Conservation (phyloP, 2,797 vertebrate species). For the Hemibagrus guttatus region DNA sequence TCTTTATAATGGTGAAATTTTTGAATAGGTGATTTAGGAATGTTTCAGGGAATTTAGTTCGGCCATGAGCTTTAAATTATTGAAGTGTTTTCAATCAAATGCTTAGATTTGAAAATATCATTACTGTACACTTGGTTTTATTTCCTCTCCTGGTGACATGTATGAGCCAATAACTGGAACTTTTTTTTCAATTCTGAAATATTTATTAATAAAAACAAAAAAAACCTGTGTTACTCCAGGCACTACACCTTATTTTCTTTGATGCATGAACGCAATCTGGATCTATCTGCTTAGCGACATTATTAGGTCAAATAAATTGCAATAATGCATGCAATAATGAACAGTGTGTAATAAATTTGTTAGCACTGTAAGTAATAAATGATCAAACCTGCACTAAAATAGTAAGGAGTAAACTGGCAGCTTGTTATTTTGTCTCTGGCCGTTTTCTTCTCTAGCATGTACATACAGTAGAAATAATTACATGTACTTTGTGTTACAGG, state of each 20-base stretch:
- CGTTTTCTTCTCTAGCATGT: neutral
- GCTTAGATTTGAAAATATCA: constrained; percentile 35
- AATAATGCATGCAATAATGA: neutral
- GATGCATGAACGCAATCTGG: neutral
- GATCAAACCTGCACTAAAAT: constrained; percentile 6
- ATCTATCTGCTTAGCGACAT: neutral
- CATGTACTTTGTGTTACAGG: neutral
- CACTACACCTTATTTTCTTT: neutral
- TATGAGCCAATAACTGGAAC: neutral
- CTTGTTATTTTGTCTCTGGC: constrained; percentile 14
- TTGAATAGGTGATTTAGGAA: constrained; percentile 48
- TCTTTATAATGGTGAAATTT: neutral
- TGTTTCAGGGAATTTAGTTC: constrained; percentile 43
- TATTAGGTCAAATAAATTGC: neutral
- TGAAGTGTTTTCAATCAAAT: neutral
- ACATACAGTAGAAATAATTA: neutral
- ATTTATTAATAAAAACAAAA: neutral
- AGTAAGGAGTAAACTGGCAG: neutral
- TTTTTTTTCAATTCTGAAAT: neutral
- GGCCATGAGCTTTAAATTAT: constrained; percentile 57
- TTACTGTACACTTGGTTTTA: neutral
- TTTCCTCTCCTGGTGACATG: neutral
- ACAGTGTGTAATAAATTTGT: neutral
- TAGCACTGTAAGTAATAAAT: neutral
- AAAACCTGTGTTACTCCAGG: neutral